These are phyloP conservation scores for Argynnis bischoffii DNA, from an alignment of 2,888 invertebrate species.

Conservation along the genomic window DNA sequence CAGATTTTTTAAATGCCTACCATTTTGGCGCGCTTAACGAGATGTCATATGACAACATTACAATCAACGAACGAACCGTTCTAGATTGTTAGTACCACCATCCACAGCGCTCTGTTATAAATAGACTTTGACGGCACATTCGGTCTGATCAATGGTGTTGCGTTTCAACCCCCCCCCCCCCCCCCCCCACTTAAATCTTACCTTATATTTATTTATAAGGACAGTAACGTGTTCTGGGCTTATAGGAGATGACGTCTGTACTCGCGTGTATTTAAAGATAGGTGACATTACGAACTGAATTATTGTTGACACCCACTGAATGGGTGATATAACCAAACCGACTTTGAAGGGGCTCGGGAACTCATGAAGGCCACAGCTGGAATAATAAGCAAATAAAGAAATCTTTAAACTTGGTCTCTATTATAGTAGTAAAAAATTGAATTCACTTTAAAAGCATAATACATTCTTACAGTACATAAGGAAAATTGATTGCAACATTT, in stretches of 20 bases:
- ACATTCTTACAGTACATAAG: constrained; percentile 11
- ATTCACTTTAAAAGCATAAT: background rate
- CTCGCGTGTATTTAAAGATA: constrained; percentile 48
- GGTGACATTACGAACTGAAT: constrained; percentile 46
- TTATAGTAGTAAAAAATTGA: background rate
- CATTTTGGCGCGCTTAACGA: too few relatives aligned
- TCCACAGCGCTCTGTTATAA: too few relatives aligned
- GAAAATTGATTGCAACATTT: constrained; percentile 41
- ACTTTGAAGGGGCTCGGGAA: constrained; percentile 48
- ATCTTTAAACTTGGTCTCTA: background rate
- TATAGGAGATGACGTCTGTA: constrained; percentile 48
- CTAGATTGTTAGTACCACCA: too few relatives aligned
- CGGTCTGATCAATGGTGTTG: too few relatives aligned
- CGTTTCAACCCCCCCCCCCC: too few relatives aligned
- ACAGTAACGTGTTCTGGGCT: constrained; percentile 47
- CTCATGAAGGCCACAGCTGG: constrained; percentile 23
- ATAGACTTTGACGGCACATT: too few relatives aligned
- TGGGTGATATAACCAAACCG: constrained; percentile 48
- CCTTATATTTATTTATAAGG: constrained; percentile 55
- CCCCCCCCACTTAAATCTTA: too few relatives aligned
- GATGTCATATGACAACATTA: too few relatives aligned
- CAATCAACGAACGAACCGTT: too few relatives aligned
- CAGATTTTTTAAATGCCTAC: too few relatives aligned
- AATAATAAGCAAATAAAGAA: constrained; percentile 13
- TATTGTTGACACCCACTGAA: constrained; percentile 58